Conservation (phyloP, 2,888 invertebrate genomes). For the Cancer borealis region DNA sequence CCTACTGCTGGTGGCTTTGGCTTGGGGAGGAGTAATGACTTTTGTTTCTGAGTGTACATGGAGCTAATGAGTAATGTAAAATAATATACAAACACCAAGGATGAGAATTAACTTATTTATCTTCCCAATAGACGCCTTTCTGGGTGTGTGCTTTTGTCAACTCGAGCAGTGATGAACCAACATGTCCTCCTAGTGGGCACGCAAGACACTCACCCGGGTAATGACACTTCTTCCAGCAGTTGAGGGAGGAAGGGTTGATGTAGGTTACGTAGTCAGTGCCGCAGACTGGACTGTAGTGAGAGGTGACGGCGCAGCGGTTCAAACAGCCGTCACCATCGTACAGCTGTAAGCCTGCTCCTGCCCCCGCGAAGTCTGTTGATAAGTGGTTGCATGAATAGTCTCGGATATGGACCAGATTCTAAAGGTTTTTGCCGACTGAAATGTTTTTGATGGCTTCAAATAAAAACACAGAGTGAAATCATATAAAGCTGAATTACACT, state of each 20-base stretch:
- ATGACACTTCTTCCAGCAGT: slow-evolving; percentile 63
- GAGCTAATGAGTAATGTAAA: too few species aligned
- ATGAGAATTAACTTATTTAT: too few species aligned
- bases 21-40: too few species aligned
- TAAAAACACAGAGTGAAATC: not conserved
- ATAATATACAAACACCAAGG: too few species aligned
- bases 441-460: not conserved
- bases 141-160: too few species aligned
- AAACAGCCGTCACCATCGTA: slow-evolving; percentile 61
- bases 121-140: too few species aligned
- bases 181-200: too few species aligned
- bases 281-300: slow-evolving; percentile 69
- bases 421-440: not conserved
- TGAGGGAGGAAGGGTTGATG: slow-evolving; percentile 54
- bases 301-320: slow-evolving; percentile 42
- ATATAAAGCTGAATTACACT: too few species aligned
- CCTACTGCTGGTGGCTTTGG: too few species aligned
- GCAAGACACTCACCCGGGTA: slow-evolving; percentile 48
- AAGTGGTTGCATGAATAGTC: not conserved
- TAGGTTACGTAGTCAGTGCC: slow-evolving; percentile 69
- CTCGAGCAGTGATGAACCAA: too few species aligned
- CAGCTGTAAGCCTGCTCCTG: slow-evolving; percentile 42
- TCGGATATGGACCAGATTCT: not conserved
- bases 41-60: too few species aligned
- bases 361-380: not conserved